Conservation (phyloP, 2,113 vertebrate genomes). For the Pleuronectes platessa region DNA sequence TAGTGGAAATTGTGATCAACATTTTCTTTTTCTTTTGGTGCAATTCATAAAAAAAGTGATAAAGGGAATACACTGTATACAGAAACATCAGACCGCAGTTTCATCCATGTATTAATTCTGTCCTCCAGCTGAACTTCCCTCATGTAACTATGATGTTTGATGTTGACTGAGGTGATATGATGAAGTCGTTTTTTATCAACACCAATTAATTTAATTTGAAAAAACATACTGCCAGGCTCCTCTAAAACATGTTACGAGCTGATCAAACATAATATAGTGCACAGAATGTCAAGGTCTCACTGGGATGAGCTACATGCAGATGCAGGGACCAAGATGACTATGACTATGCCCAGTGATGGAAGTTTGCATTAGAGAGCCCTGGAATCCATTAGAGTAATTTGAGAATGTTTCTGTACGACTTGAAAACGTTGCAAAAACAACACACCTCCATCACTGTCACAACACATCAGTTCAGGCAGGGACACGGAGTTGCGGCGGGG, state of each 20-base stretch:
- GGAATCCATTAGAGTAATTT: conserved; percentile 7
- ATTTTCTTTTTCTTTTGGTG: neutral
- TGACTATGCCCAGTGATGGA: no score
- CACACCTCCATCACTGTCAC: conserved; percentile 15
- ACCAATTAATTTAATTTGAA: neutral
- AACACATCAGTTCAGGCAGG: conserved; percentile 60
- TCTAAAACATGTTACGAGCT: no score
- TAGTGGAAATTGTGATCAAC: neutral
- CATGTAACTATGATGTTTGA: neutral
- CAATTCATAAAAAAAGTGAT: neutral
- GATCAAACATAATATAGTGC: no score
- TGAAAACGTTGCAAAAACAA: neutral
- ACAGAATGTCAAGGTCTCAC: no score
- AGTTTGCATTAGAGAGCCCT: neutral
- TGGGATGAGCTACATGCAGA: no score
- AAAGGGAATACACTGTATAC: neutral
- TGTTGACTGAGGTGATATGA: neutral
- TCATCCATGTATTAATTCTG: no score
- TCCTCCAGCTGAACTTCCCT: conserved; percentile 8
- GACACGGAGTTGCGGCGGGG: conserved; percentile 52
- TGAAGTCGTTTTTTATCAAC: neutral
- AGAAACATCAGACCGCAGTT: neutral
- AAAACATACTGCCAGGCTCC: neutral
- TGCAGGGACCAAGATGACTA: no score
- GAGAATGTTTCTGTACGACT: neutral